These are phyloP conservation scores for Catharus ustulatus DNA, from an alignment of 2,797 vertebrate species.

Conservation along the genomic window DNA sequence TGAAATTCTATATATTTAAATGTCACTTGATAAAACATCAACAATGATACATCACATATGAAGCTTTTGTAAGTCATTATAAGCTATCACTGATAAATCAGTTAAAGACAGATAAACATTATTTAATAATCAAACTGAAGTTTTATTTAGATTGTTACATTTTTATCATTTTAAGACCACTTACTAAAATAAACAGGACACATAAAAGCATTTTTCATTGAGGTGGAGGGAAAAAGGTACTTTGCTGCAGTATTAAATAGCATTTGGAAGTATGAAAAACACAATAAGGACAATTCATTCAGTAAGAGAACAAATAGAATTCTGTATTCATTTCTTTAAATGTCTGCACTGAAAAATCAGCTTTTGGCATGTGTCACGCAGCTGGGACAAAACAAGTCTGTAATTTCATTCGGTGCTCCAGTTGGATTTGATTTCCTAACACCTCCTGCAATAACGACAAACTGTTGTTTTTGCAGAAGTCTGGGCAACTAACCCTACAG, in stretches of 20 bases:
- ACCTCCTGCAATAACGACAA: constrained; percentile 54
- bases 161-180: not conserved
- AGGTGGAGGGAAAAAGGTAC: not conserved
- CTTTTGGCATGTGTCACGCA: constrained; percentile 27
- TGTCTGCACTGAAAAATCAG: constrained; percentile 15
- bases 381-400: constrained; percentile 23
- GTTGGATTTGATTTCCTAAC: constrained; percentile 61
- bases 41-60: not conserved
- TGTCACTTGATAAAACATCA: not conserved
- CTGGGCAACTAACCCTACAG: constrained; percentile 61
- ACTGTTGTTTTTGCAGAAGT: constrained; percentile 55
- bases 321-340: constrained; percentile 38
- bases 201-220: not conserved
- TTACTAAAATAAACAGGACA: not conserved
- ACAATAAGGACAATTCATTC: not conserved
- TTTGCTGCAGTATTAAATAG: constrained; percentile 11
- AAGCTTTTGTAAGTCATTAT: not conserved
- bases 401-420: constrained; percentile 41
- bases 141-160: not conserved
- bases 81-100: not conserved
- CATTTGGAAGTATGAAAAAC: not conserved
- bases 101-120: not conserved
- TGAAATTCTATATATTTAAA: not conserved
- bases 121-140: not conserved
- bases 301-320: constrained; percentile 24